phyloP scores from a whole-genome alignment of 2,113 vertebrate species.

The Ageneiosus marmoratus region DNA sequence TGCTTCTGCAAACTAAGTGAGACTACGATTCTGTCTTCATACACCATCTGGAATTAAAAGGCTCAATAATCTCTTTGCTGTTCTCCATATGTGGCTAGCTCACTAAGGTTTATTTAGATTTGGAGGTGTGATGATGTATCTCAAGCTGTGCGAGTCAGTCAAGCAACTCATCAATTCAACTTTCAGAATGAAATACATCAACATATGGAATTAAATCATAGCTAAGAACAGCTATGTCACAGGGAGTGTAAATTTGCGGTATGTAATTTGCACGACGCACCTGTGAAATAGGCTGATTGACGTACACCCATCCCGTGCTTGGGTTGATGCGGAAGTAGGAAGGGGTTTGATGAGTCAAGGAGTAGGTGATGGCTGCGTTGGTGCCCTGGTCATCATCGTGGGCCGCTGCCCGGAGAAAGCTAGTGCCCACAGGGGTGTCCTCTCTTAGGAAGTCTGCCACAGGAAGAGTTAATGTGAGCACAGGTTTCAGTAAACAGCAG shows the following conservation, averaged over 20 bases:
- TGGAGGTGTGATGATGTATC: neutral
- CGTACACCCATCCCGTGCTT: constrained; percentile 84
- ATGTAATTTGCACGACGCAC: constrained; percentile 51
- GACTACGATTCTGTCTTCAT: neutral
- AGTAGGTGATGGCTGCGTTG: constrained; percentile 83
- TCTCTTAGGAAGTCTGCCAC: constrained; percentile 82
- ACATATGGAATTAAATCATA: neutral
- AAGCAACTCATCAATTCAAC: neutral
- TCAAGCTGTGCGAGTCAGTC: neutral
- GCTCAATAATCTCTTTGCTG: neutral
- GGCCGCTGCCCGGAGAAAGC: constrained; percentile 82
- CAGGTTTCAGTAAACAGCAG: constrained; percentile 18
- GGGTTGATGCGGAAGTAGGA: constrained; percentile 87
- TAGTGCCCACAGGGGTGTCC: constrained; percentile 82
- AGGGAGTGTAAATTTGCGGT: neutral
- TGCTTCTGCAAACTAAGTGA: neutral
- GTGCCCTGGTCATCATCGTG: constrained; percentile 87
- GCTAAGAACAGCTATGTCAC: neutral
- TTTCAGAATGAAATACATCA: neutral
- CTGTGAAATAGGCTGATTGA: constrained; percentile 81
- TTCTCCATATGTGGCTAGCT: neutral
- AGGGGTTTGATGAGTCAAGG: constrained; percentile 74
- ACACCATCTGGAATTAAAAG: neutral
- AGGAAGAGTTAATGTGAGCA: constrained; percentile 21
- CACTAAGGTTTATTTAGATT: neutral